Evolutionary conservation across 2,797 vertebrate genomes (phyloP), one percentile per base, ranked within the genome.

Genomic region (Strix occidentalis): DNA sequence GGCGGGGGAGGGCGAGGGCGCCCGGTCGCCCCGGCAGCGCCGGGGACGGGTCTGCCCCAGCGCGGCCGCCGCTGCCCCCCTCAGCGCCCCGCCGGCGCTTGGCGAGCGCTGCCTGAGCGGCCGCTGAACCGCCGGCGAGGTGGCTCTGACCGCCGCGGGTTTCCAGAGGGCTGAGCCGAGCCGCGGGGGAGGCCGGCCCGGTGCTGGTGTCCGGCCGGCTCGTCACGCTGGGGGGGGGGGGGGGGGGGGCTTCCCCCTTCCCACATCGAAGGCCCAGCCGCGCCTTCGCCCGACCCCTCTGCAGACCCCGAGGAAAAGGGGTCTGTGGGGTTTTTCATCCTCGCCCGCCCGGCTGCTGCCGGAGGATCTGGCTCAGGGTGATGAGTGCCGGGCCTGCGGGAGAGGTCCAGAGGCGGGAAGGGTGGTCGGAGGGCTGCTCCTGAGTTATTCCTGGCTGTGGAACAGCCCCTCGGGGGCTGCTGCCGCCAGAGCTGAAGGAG

Each of bases 221-320:
- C 2, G 4, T 16, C 43, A 29, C 46, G 33, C 35, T 23, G 0
- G 5, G 43, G 43, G 16, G 41, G 15, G 7, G n/a, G n/a, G 0
- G 5, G 43, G 43, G 16, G 16, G 6, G 5, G 5, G 1, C 11
- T 24, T 51, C 10, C 21, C 45, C 5, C 43, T 64, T 23, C 46
- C 5, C 57, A 0, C 21, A 4, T 5, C 1, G 21, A 35, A 53
- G 46, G 10, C 16, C 0, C 31, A 3, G 28, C 64, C 11, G 53
- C 11, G 4, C 37, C 13, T 89, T 29, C 21, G 8, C 35, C 39
- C 20, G 13, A 58, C 8, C 48, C 26, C 2, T 20, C 68, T 18
- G 35, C 35, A 24, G 10, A 11, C 35, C 33, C 28, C 6, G 6
- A 29, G 60, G 19, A 25, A 35, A 79, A 50, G 11, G 45, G 24